These are phyloP conservation scores for Apteryx owenii DNA, from an alignment of 2,113 vertebrate genomes.

Conservation along the genomic window DNA sequence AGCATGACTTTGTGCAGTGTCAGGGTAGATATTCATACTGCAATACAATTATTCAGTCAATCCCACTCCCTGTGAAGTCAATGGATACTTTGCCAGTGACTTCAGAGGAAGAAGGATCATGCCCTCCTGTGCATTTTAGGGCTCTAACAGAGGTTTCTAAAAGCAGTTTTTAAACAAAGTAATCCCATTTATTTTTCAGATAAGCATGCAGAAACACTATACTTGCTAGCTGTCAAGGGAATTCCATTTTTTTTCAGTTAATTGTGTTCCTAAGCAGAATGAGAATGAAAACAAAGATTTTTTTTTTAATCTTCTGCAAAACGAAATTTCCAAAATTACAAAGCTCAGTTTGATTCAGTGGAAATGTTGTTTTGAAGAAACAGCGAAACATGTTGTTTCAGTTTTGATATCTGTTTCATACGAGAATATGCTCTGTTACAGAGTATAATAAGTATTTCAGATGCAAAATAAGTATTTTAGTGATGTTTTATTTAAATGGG, in stretches of 20 bases:
- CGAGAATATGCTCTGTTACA: slow-evolving; percentile 7
- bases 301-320: slow-evolving; percentile 13
- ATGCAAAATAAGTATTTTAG: background rate
- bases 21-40: slow-evolving; percentile 41
- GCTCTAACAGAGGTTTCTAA: slow-evolving; percentile 49
- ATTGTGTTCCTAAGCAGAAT: slow-evolving; percentile 21
- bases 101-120: slow-evolving; percentile 65
- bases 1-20: slow-evolving; percentile 50
- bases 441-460: background rate
- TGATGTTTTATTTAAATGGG: slow-evolving; percentile 3
- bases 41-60: slow-evolving; percentile 56
- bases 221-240: slow-evolving; percentile 46
- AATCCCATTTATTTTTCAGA: slow-evolving; percentile 64
- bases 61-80: slow-evolving; percentile 55
- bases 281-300: background rate
- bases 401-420: slow-evolving; percentile 4
- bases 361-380: slow-evolving; percentile 35
- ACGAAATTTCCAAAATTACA: background rate
- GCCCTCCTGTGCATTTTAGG: slow-evolving; percentile 61
- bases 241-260: background rate
- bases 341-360: background rate
- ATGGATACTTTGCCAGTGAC: slow-evolving; percentile 57
- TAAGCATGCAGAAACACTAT: slow-evolving; percentile 32
- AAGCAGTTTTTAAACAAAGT: slow-evolving; percentile 64
- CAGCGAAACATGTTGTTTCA: background rate